Evolutionary conservation across 1,140 invertebrate genomes (phyloP), one percentile per base, ranked within the genome.

Genomic region (Pseudachorutes palmiensis): DNA sequence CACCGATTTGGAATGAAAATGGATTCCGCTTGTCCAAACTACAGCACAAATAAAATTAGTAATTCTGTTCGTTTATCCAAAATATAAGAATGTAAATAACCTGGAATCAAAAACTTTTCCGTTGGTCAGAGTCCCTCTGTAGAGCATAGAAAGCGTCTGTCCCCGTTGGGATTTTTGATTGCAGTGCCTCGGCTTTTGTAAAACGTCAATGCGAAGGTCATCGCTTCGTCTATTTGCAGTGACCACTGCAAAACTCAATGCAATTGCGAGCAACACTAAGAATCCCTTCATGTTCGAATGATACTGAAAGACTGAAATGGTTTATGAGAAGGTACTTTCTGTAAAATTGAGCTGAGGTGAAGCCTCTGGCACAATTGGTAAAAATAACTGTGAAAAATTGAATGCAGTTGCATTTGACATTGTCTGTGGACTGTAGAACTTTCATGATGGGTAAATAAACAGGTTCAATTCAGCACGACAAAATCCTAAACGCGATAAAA

Each of bases 91-190:
- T 65, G 26, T 32, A 30, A 29, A 26, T 3, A 81, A 93, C 90
- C 91, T 94, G 73, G 91, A 93, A 78, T 95, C 92, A 76, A 95
- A 95, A 80, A 93, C 91, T 75, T 84, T 91, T 64, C 91, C 91
- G 78, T 94, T 88, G 68, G 82, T 80, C 32, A 94, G 81, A 29
- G 88, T 92, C 70, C 92, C 92, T 33, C 87, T 90, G 76, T 96
- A 96, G 78, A 95, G 92, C 92, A 96, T 94, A 62, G 90, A 90
- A 48, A 96, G 84, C 82, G 88, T 88, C 78, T 96, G 91, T 28
- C 89, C 88, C 67, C 84, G 84, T 78, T 92, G 92, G n/a, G 88
- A 86, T 77, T 88, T 88, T 70, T 82, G 79, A 2, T 86, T 84
- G 81, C 92, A 94, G 49, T 84, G 81, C 75, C 91, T 89, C 1